Evolutionary conservation across 2,888 invertebrate genomes (phyloP).

Genomic region (Xanthia togata): DNA sequence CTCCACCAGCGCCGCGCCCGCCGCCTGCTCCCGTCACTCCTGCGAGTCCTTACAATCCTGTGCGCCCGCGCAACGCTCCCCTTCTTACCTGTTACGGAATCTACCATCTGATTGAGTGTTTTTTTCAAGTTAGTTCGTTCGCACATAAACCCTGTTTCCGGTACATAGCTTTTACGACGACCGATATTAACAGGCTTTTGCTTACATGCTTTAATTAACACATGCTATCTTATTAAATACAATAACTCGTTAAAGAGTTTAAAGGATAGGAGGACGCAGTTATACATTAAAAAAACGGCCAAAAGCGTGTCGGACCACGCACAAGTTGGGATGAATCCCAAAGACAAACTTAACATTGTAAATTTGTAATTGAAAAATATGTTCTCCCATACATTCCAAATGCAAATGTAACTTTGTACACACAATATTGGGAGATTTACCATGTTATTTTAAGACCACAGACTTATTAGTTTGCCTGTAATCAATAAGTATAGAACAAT

Average conservation of each 20-base stretch:
- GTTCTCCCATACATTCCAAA: no score
- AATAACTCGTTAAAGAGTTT: neutral
- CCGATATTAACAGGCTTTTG: constrained; percentile 32
- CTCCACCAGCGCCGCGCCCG: constrained; percentile 36
- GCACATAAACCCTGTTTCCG: constrained; percentile 53
- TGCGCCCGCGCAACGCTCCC: constrained; percentile 47
- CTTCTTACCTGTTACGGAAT: constrained; percentile 58
- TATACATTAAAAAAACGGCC: neutral
- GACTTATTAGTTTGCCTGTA: no score
- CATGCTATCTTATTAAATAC: neutral
- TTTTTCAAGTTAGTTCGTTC: constrained; percentile 56
- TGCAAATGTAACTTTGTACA: no score
- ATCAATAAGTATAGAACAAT: no score
- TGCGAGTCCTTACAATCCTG: constrained; percentile 10
- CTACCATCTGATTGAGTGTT: constrained; percentile 52
- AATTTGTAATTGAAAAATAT: no score
- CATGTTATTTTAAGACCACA: no score
- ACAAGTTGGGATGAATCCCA: no score
- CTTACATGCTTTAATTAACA: constrained; percentile 26
- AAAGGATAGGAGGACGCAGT: neutral
- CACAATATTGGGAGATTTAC: no score
- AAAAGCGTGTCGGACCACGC: no score
- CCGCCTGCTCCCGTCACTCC: constrained; percentile 22
- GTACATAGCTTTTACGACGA: constrained; percentile 46
- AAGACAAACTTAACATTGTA: no score